Evolutionary conservation across 2,888 invertebrate genomes (phyloP).

Genomic region (Pseudococcus longispinus): DNA sequence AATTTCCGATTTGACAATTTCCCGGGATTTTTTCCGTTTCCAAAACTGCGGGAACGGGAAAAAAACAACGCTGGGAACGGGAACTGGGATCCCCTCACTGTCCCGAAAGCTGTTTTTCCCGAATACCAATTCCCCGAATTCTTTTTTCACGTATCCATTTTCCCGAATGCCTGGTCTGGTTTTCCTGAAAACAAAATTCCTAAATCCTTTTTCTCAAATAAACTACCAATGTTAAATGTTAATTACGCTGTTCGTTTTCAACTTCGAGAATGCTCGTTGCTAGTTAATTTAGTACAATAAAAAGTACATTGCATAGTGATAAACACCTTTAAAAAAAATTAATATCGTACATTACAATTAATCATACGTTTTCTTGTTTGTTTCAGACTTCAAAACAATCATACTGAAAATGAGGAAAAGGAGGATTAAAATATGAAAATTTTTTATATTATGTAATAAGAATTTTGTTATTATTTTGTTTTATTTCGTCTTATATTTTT

Average conservation of each 20-base stretch:
- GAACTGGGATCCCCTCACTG: too few relatives aligned
- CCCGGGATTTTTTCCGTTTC: too few relatives aligned
- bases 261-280: not conserved
- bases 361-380: not conserved
- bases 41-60: too few relatives aligned
- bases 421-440: not conserved
- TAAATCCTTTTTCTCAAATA: not conserved
- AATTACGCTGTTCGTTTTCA: too few relatives aligned
- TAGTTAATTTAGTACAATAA: not conserved
- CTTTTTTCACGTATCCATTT: too few relatives aligned
- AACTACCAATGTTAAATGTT: too few relatives aligned
- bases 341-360: not conserved
- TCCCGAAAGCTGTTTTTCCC: too few relatives aligned
- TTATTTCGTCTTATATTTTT: slow-evolving; percentile 1
- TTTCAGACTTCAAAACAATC: not conserved
- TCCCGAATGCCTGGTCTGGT: too few relatives aligned
- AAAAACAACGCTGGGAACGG: too few relatives aligned
- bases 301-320: not conserved
- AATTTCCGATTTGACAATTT: too few relatives aligned
- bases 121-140: too few relatives aligned
- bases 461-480: slow-evolving; percentile 34
- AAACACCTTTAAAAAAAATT: not conserved
- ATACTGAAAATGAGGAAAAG: slow-evolving; percentile 15
- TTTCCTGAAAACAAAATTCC: too few relatives aligned
- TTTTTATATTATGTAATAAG: slow-evolving; percentile 32